A percentile compares a stretch with the other conserved stretches of the same genome.
phyloP scores from a whole-genome alignment of 1,140 invertebrate genomes.

The Diuraphis noxia region DNA sequence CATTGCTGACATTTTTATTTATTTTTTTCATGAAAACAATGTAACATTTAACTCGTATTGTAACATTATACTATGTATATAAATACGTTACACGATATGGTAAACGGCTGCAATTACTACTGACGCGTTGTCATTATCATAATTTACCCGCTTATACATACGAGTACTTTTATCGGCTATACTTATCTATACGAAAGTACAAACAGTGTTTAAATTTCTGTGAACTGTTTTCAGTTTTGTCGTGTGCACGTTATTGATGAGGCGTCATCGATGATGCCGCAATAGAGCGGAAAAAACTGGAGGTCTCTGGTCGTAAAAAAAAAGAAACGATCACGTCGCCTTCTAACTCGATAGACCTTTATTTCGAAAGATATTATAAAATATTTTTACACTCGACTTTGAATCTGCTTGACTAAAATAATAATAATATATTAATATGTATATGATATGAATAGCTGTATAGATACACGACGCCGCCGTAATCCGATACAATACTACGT shows the following conservation, averaged over 20 bases:
- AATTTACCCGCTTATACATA: too few relatives aligned
- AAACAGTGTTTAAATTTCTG: neutral
- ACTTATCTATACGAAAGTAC: neutral
- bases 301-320: neutral
- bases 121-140: too few relatives aligned
- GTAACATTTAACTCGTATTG: neutral
- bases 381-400: neutral
- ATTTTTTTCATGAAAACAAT: neutral
- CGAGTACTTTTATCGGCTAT: neutral
- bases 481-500: neutral
- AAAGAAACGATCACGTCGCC: neutral
- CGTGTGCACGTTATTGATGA: neutral
- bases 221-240: neutral
- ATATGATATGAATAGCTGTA: too few relatives aligned
- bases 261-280: neutral
- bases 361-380: neutral
- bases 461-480: neutral
- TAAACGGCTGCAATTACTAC: neutral
- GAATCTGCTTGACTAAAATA: neutral
- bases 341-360: neutral
- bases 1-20: neutral
- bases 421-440: neutral
- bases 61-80: neutral
- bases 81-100: neutral
- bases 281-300: neutral